phyloP scores from a whole-genome alignment of 2,888 invertebrate species.

The Scaptodrosophila latifasciaeformis region DNA sequence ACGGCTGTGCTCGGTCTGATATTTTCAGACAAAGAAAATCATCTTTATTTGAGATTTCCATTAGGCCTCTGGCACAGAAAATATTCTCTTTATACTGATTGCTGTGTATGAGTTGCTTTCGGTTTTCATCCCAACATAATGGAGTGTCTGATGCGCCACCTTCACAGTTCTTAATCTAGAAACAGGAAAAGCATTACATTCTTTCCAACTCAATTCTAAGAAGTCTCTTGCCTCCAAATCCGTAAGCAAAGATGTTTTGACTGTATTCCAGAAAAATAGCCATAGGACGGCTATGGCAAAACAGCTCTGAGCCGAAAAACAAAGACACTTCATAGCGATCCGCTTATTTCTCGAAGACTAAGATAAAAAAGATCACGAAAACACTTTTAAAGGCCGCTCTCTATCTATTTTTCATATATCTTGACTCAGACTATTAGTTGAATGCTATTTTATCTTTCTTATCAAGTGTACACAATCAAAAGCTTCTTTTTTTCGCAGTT shows the following conservation, averaged over 20 bases:
- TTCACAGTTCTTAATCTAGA: slow-evolving; percentile 31
- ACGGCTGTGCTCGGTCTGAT: slow-evolving; percentile 50
- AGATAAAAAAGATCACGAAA: too few relatives aligned
- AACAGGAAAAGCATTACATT: too few relatives aligned
- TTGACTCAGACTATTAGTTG: slow-evolving; percentile 14
- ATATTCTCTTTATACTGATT: slow-evolving; percentile 17
- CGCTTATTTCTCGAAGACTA: too few relatives aligned
- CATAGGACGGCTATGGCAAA: too few relatives aligned
- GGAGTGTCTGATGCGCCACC: slow-evolving; percentile 22
- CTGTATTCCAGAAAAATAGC: too few relatives aligned
- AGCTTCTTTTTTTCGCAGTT: background rate
- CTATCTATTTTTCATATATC: slow-evolving; percentile 25
- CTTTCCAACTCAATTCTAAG: too few relatives aligned
- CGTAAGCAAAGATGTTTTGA: too few relatives aligned
- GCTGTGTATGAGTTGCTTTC: slow-evolving; percentile 34
- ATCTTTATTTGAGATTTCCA: slow-evolving; percentile 38
- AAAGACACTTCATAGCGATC: too few relatives aligned
- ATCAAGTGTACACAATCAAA: slow-evolving; percentile 18
- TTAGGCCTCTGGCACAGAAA: slow-evolving; percentile 60
- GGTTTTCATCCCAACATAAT: slow-evolving; percentile 40
- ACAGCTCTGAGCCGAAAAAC: too few relatives aligned
- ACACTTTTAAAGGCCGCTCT: too few relatives aligned
- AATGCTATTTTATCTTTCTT: slow-evolving; percentile 33
- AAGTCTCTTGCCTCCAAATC: too few relatives aligned
- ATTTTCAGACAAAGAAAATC: slow-evolving; percentile 66